Conservation (phyloP, 2,888 invertebrate species). For the Elysia crispata region DNA sequence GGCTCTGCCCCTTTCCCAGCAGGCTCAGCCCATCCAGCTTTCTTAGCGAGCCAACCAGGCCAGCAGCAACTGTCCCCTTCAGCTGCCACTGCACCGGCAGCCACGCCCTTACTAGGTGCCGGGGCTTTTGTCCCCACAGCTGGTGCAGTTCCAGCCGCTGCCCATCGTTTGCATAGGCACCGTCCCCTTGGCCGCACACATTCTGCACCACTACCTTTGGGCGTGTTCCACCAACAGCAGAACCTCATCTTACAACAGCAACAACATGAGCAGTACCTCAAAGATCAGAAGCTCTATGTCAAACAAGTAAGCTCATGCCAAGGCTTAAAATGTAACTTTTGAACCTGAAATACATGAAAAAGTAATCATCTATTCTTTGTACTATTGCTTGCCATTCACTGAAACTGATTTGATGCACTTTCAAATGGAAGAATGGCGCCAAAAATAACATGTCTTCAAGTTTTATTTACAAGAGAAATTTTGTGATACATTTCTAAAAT, state of each 20-base stretch:
- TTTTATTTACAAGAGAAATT: too few relatives aligned
- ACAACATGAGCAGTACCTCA: constrained; percentile 80
- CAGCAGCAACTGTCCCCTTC: constrained; percentile 78
- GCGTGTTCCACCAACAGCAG: constrained; percentile 81
- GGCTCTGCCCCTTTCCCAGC: constrained; percentile 77
- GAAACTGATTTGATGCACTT: too few relatives aligned
- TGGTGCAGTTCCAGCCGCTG: constrained; percentile 81
- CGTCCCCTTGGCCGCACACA: constrained; percentile 94
- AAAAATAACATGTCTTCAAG: too few relatives aligned
- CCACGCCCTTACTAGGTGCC: constrained; percentile 54
- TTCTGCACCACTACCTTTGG: constrained; percentile 93
- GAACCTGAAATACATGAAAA: too few relatives aligned
- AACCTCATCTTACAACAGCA: constrained; percentile 65
- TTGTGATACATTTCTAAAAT: too few relatives aligned
- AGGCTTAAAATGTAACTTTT: too few relatives aligned
- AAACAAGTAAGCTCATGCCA: constrained; percentile 68
- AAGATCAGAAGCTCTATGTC: constrained; percentile 76
- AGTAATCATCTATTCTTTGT: too few relatives aligned
- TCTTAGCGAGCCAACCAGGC: constrained; percentile 78
- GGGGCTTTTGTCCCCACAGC: constrained; percentile 56
- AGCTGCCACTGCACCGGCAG: constrained; percentile 43
- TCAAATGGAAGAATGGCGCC: too few relatives aligned
- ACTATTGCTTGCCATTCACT: too few relatives aligned
- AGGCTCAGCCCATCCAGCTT: constrained; percentile 77
- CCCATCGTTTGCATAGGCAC: constrained; percentile 71